These are phyloP conservation scores for Sebastes taczanowskii DNA, from an alignment of 2,797 vertebrate genomes.

Conservation along the genomic window DNA sequence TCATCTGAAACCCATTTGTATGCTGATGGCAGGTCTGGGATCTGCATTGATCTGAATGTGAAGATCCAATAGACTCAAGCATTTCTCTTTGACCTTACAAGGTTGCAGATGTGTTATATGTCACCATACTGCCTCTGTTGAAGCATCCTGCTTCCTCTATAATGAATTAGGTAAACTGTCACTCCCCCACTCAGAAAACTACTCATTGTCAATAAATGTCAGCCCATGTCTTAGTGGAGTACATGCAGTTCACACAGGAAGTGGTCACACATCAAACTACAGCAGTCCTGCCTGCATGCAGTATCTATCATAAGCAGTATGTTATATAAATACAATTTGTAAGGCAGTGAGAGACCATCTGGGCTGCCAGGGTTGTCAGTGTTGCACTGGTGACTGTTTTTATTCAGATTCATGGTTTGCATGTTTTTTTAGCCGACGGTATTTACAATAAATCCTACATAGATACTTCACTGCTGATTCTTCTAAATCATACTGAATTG, in stretches of 20 bases:
- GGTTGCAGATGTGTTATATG: neutral
- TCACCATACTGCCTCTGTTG: neutral
- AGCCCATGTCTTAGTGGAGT: neutral
- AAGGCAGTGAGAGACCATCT: neutral
- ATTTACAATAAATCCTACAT: neutral
- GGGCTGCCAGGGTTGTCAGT: neutral
- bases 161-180: neutral
- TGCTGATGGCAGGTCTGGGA: neutral
- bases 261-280: neutral
- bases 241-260: conserved; percentile 27
- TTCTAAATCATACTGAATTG: neutral
- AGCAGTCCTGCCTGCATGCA: neutral
- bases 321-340: conserved; percentile 5
- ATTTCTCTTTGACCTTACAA: neutral
- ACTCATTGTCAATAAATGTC: neutral
- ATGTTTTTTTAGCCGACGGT: neutral
- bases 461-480: neutral
- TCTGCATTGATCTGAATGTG: neutral
- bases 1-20: neutral
- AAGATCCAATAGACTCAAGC: neutral
- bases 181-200: neutral
- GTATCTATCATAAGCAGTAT: too few relatives aligned
- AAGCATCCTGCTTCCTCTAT: conserved; percentile 7
- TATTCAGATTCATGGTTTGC: neutral
- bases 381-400: conserved; percentile 33